Evolutionary conservation across 1,140 invertebrate species (phyloP).

Genomic region (Harlomillsia oculata): DNA sequence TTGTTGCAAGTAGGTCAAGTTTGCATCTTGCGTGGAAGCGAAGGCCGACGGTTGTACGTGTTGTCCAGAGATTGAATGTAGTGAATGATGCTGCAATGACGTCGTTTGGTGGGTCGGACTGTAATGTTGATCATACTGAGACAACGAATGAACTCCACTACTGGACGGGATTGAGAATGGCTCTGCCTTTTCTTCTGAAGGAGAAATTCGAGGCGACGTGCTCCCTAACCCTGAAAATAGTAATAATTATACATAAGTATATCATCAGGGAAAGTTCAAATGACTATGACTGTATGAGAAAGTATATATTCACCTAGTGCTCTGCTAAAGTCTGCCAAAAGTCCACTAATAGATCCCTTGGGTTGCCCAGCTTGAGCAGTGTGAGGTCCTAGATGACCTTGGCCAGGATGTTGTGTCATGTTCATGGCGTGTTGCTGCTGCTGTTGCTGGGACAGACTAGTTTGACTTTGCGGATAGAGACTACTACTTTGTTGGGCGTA

Average conservation of each 20-base stretch:
- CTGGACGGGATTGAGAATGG: slow-evolving; percentile 30
- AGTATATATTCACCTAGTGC: slow-evolving; percentile 40
- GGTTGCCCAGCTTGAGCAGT: slow-evolving; percentile 19
- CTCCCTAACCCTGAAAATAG: slow-evolving; percentile 38
- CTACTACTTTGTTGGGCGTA: slow-evolving; percentile 21
- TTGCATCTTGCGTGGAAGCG: slow-evolving; percentile 25
- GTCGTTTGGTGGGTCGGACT: slow-evolving; percentile 25
- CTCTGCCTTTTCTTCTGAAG: slow-evolving; percentile 38
- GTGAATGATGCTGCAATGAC: slow-evolving; percentile 33
- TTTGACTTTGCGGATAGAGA: slow-evolving; percentile 39
- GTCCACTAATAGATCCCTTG: slow-evolving; percentile 43
- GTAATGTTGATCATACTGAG: slow-evolving; percentile 27
- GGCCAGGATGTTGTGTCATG: background rate
- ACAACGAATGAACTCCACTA: slow-evolving; percentile 8
- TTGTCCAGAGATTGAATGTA: slow-evolving; percentile 32
- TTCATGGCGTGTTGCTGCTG: slow-evolving; percentile 10
- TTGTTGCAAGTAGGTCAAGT: slow-evolving; percentile 27
- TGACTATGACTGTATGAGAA: no score
- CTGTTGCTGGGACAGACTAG: slow-evolving; percentile 37
- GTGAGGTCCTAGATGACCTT: slow-evolving; percentile 5
- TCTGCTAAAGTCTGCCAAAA: slow-evolving; percentile 48
- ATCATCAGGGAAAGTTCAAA: no score
- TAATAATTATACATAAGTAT: no score
- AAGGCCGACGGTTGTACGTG: slow-evolving; percentile 26
- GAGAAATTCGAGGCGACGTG: slow-evolving; percentile 40